These are phyloP conservation scores for Cyprinodon brontotheroides DNA, from an alignment of 2,113 vertebrate genomes.

Conservation along the genomic window DNA sequence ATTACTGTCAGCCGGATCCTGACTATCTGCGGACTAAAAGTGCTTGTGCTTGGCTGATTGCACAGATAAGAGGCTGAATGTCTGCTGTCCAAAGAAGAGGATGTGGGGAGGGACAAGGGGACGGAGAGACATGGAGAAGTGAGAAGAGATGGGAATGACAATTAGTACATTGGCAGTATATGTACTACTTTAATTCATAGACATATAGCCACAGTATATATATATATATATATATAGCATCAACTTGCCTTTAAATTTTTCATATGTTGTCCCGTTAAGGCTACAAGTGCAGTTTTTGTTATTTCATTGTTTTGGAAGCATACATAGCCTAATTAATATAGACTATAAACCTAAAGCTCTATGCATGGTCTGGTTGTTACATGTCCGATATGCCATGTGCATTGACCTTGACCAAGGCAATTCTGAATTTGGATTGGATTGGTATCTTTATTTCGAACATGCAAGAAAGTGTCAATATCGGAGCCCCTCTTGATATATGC, in stretches of 20 bases:
- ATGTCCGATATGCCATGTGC: too few relatives aligned
- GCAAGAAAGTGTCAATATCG: too few relatives aligned
- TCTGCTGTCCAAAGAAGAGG: constrained; percentile 54
- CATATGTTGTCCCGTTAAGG: not conserved
- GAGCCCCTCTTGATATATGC: too few relatives aligned
- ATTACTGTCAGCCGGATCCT: constrained; percentile 66
- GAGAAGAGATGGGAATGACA: constrained; percentile 41
- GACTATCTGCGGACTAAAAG: constrained; percentile 64
- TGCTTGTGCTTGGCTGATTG: constrained; percentile 74
- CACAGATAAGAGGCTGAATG: constrained; percentile 70
- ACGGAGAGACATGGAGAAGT: constrained; percentile 5
- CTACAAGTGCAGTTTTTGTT: not conserved
- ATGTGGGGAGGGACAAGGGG: not conserved
- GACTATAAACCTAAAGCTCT: too few relatives aligned
- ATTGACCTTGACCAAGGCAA: too few relatives aligned
- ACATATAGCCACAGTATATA: too few relatives aligned
- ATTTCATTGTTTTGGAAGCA: too few relatives aligned
- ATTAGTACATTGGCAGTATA: constrained; percentile 13
- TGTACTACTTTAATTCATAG: too few relatives aligned
- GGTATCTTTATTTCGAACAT: too few relatives aligned
- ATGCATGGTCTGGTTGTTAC: too few relatives aligned
- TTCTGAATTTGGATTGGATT: too few relatives aligned
- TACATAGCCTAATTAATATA: too few relatives aligned
- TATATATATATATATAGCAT: not conserved
- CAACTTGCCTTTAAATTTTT: not conserved